Percentiles rank a stretch among this genome's conserved stretches.
Conservation (phyloP, 2,113 vertebrate species). For the Toxotes chatareus region DNA sequence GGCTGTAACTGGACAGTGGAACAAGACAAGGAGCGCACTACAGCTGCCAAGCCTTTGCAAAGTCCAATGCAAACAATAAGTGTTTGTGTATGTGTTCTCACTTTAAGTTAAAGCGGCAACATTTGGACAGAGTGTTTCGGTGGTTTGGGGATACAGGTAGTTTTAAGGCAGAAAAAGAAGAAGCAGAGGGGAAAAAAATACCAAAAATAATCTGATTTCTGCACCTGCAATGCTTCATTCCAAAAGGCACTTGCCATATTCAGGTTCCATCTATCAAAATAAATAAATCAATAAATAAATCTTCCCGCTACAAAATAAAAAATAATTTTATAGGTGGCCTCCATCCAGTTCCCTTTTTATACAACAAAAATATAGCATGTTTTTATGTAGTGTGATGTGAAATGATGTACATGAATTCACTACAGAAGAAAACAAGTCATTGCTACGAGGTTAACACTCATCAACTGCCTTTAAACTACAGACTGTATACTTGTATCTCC, state of each 20-base stretch:
- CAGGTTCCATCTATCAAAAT: slow-evolving; percentile 65
- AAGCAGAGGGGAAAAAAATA: slow-evolving; percentile 31
- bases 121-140: background rate
- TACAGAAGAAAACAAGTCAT: slow-evolving; percentile 20
- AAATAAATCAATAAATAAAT: slow-evolving; percentile 70
- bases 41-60: slow-evolving; percentile 4
- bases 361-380: slow-evolving; percentile 24
- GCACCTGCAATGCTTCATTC: slow-evolving; percentile 68
- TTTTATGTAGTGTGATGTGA: background rate
- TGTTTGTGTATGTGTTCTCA: background rate
- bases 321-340: slow-evolving; percentile 56
- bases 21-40: background rate
- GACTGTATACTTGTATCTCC: background rate
- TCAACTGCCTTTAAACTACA: slow-evolving; percentile 22
- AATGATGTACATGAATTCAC: background rate
- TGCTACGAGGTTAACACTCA: slow-evolving; percentile 68
- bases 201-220: slow-evolving; percentile 31
- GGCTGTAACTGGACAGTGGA: background rate
- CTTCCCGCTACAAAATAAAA: slow-evolving; percentile 45
- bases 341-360: slow-evolving; percentile 52
- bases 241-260: slow-evolving; percentile 85
- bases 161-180: slow-evolving; percentile 68
- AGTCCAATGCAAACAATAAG: background rate
- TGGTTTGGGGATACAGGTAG: background rate
- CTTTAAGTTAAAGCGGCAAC: background rate